Conservation (phyloP, 2,113 vertebrate species). For the Bungarus multicinctus region DNA sequence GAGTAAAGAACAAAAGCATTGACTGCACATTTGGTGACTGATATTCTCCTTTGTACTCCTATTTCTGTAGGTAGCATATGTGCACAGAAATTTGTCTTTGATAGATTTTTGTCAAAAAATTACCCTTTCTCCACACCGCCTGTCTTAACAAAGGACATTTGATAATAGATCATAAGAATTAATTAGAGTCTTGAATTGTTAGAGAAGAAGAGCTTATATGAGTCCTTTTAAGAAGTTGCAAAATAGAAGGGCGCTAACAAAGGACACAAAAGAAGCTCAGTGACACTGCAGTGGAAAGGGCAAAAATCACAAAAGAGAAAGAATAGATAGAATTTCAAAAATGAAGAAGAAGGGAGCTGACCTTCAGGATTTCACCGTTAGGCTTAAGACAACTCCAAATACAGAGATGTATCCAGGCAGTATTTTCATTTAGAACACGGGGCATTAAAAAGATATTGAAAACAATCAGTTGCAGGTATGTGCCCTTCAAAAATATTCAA, state of each 20-base stretch:
- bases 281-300: constrained; percentile 29
- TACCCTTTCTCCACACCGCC: background rate
- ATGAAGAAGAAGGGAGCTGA: constrained; percentile 6
- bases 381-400: background rate
- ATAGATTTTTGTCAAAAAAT: background rate
- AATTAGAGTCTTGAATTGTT: background rate
- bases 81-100: background rate
- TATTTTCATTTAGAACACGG: constrained; percentile 17
- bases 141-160: background rate
- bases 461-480: constrained; percentile 22
- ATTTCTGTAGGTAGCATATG: background rate
- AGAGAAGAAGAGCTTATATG: background rate
- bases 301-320: background rate
- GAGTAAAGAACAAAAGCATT: background rate
- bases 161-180: background rate
- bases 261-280: background rate
- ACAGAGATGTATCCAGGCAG: constrained; percentile 17
- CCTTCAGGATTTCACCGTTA: constrained; percentile 1
- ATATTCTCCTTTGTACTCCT: background rate
- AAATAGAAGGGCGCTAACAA: constrained; percentile 13
- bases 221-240: background rate
- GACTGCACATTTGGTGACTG: background rate
- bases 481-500: constrained; percentile 35
- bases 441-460: background rate
- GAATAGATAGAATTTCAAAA: constrained; percentile 3